Percentiles rank a stretch among this genome's conserved stretches.
phyloP scores from a whole-genome alignment of 2,797 vertebrate species.

The Microtus obscurus region DNA sequence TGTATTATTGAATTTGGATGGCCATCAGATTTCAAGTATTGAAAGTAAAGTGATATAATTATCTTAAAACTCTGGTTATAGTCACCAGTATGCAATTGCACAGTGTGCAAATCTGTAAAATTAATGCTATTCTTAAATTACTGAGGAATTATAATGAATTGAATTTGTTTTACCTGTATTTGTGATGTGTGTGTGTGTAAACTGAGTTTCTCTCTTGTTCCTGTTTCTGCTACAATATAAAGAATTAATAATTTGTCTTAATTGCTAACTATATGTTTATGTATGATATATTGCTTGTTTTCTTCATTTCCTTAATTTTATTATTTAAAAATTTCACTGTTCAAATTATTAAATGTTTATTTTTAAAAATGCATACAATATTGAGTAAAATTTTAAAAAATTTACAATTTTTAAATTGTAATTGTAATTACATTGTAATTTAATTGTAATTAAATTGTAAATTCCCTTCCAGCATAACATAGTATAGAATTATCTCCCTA shows the following conservation, averaged over 20 bases:
- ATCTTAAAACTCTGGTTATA: background rate
- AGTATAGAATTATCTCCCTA: background rate
- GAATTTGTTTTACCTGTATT: constrained; percentile 10
- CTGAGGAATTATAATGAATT: constrained; percentile 16
- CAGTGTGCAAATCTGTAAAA: background rate
- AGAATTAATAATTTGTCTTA: constrained; percentile 17
- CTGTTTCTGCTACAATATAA: constrained; percentile 26
- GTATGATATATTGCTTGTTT: background rate
- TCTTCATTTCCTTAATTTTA: constrained; percentile 3
- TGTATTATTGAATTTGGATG: constrained; percentile 4
- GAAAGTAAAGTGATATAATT: constrained; percentile 30
- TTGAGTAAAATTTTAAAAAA: background rate
- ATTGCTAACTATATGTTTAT: background rate
- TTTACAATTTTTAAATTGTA: constrained; percentile 38
- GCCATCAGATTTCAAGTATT: background rate
- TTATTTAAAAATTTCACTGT: background rate
- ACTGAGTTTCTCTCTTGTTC: background rate
- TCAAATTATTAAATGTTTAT: background rate
- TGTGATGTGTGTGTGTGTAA: background rate
- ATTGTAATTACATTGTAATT: too few species aligned
- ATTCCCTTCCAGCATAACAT: constrained; percentile 31
- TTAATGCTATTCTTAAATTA: constrained; percentile 44
- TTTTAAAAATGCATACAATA: constrained; percentile 2
- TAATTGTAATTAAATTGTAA: too few species aligned
- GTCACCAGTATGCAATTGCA: too few species aligned